Evolutionary conservation across 2,113 vertebrate species (phyloP).

Genomic region (Xyliphius kryptos): DNA sequence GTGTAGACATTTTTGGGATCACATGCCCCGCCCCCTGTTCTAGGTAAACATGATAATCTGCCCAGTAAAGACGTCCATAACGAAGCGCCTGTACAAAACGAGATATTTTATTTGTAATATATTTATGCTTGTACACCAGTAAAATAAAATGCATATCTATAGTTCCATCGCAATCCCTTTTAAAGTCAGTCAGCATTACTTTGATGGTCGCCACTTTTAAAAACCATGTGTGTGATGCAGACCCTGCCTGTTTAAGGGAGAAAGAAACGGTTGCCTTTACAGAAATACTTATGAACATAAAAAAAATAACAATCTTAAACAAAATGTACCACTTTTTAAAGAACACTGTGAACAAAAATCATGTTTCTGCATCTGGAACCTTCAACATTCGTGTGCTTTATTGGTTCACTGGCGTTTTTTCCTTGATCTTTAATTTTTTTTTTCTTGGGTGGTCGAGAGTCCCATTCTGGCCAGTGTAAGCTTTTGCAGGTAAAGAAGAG

Average conservation of each 20-base stretch:
- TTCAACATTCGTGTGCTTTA: constrained; percentile 63
- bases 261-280: constrained; percentile 61
- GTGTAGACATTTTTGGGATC: too few species aligned
- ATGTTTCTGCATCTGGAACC: constrained; percentile 49
- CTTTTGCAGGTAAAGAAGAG: constrained; percentile 48
- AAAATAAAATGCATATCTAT: constrained; percentile 99
- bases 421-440: constrained; percentile 20
- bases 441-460: constrained; percentile 53
- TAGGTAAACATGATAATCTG: too few species aligned
- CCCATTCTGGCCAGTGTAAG: constrained; percentile 52
- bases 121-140: constrained; percentile 96
- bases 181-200: constrained; percentile 76
- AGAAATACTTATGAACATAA: constrained; percentile 69
- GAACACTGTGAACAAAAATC: constrained; percentile 51
- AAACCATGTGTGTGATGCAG: constrained; percentile 70
- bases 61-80: background rate
- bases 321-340: constrained; percentile 71
- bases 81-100: constrained; percentile 61
- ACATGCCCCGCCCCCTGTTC: too few species aligned
- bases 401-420: constrained; percentile 41
- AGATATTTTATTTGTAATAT: constrained; percentile 84
- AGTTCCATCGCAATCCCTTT: constrained; percentile 77
- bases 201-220: constrained; percentile 78
- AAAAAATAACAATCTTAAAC: constrained; percentile 71
- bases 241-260: constrained; percentile 51